Conservation (phyloP, 2,888 invertebrate species). For the Agrypnus murinus region DNA sequence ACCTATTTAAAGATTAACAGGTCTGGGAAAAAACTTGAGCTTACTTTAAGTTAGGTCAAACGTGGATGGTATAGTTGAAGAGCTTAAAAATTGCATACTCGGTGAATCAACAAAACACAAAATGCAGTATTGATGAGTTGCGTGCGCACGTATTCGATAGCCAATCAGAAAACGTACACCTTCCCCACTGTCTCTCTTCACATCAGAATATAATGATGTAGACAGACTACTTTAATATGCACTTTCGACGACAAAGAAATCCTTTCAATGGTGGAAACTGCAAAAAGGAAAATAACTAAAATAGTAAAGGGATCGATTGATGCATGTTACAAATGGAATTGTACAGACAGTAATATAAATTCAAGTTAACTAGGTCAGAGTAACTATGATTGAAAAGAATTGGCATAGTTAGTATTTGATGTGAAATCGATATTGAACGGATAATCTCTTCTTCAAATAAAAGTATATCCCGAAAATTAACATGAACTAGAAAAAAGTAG, state of each 20-base stretch:
- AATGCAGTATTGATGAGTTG: slow-evolving; percentile 64
- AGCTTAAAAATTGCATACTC: slow-evolving; percentile 50
- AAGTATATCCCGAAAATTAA: too few species aligned
- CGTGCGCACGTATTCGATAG: slow-evolving; percentile 59
- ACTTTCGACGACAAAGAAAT: slow-evolving; percentile 41
- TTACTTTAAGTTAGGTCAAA: slow-evolving; percentile 1
- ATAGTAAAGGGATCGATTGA: slow-evolving; percentile 16
- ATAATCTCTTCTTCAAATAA: too few species aligned
- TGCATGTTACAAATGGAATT: not conserved
- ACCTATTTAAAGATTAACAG: slow-evolving; percentile 26
- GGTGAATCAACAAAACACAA: slow-evolving; percentile 43
- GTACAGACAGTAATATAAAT: too few species aligned
- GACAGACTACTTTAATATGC: slow-evolving; percentile 46
- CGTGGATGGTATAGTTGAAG: not conserved
- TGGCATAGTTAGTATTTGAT: too few species aligned
- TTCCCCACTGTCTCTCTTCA: slow-evolving; percentile 31
- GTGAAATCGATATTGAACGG: too few species aligned
- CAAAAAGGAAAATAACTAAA: slow-evolving; percentile 21
- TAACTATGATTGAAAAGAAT: too few species aligned
- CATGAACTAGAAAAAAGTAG: too few species aligned
- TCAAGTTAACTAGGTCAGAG: too few species aligned
- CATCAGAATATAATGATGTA: slow-evolving; percentile 37
- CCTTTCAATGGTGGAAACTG: slow-evolving; percentile 32
- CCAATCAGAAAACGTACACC: slow-evolving; percentile 36
- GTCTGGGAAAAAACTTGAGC: slow-evolving; percentile 9